Base-by-base conservation (phyloP, 2,113 vertebrate genomes). In the Megaceryle torquata region DNA sequence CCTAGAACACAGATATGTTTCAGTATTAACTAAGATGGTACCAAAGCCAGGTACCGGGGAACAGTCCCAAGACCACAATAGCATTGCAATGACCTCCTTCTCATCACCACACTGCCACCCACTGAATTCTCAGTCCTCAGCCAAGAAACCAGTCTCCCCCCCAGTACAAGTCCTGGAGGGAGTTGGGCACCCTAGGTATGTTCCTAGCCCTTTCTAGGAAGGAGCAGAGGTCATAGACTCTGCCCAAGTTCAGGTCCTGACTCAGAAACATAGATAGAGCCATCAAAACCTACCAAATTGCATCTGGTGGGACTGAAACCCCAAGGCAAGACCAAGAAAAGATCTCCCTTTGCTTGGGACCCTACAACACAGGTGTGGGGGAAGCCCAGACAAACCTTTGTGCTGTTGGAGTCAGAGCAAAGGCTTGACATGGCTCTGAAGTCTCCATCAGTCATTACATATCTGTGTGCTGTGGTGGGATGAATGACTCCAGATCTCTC, bases 351-450 rank as follows among this genome's bases (percentile, higher is more conserved):
- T 70, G 1, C n/a, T 67, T 65, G 31, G 15, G 19, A 81, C 13
- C 24, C 37, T 81, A 22, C 33, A 46, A 37, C 6, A 28, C 0
- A 0, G 6, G 7, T 24, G 12, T n/a, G 24, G 6, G 10, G 39
- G 28, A 83, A 72, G 24, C 11, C 16, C 50, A 37, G 25, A 41
- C 46, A 70, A 77, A 57, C 11, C 31, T 69, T 16, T 19, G 37
- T 53, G n/a, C 33, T 19, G 2, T 26, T 2, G 41, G 24, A 92
- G 26, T 43, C 37, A 74, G 16, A 77, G 64, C n/a, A 74, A 54
- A 78, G 54, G n/a, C 15, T 61, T 81, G 64, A 43, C 19, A 5
- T 6, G 4, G 16, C 37, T 74, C 22, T 33, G 41, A 59, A 31
- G 25, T 54, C 31, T 61, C 56, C 19, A 4, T 8, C 12, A 31